These are phyloP conservation scores for Leptonema lineaticorne DNA, from an alignment of 1,140 invertebrate species.

Conservation along the genomic window DNA sequence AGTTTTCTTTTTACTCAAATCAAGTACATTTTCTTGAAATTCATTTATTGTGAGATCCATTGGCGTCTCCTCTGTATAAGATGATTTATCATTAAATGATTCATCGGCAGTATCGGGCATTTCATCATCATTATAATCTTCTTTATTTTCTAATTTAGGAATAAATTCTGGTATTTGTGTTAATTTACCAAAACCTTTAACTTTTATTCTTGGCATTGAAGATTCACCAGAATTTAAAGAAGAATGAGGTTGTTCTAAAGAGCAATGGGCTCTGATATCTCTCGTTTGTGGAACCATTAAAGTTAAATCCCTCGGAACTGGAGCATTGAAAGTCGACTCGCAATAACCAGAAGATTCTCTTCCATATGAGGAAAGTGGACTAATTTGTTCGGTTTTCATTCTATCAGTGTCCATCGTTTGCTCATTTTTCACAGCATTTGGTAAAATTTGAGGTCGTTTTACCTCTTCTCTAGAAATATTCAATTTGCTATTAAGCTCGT, in stretches of 20 bases:
- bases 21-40: slow-evolving; percentile 69
- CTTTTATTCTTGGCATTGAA: slow-evolving; percentile 59
- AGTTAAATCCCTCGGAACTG: slow-evolving; percentile 39
- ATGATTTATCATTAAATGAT: slow-evolving; percentile 41
- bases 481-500: slow-evolving; percentile 62
- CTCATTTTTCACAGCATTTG: slow-evolving; percentile 48
- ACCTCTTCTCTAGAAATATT: slow-evolving; percentile 55
- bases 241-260: slow-evolving; percentile 28
- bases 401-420: slow-evolving; percentile 47
- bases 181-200: slow-evolving; percentile 63
- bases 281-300: slow-evolving; percentile 38
- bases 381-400: slow-evolving; percentile 46
- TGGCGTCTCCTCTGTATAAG: slow-evolving; percentile 60
- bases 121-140: slow-evolving; percentile 45
- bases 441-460: slow-evolving; percentile 52
- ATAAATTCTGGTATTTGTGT: slow-evolving; percentile 57
- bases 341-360: slow-evolving; percentile 36
- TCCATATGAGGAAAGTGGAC: slow-evolving; percentile 55
- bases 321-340: slow-evolving; percentile 26
- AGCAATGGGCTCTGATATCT: slow-evolving; percentile 38
- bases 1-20: slow-evolving; percentile 79
- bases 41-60: slow-evolving; percentile 71
- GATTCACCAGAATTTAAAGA: slow-evolving; percentile 39
- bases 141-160: slow-evolving; percentile 47
- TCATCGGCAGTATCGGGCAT: slow-evolving; percentile 32